Evolutionary conservation across 64 coral and sea anemone genomes (phyloP).

Genomic region (Montipora sp.): DNA sequence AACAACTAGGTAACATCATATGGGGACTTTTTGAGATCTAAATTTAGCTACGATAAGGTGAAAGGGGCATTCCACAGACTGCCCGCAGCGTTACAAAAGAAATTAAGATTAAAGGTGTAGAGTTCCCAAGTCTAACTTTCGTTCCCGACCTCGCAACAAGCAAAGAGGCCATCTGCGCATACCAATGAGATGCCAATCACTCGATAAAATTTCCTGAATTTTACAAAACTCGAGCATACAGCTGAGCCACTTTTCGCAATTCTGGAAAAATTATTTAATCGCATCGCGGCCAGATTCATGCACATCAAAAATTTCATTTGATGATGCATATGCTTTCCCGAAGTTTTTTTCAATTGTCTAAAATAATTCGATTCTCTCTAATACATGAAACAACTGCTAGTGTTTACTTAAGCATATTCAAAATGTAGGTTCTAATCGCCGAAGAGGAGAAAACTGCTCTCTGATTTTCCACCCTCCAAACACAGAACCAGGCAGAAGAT

Average conservation of each 20-base stretch:
- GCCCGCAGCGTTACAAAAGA: not conserved
- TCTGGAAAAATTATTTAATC: not conserved
- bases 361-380: slow-evolving; percentile 35
- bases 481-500: not conserved
- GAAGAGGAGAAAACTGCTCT: slow-evolving; percentile 7
- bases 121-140: not conserved
- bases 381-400: slow-evolving; percentile 31
- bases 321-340: not conserved
- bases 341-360: not conserved
- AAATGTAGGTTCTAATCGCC: slow-evolving; percentile 47
- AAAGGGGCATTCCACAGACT: not conserved
- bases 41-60: not conserved
- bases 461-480: slow-evolving; percentile 21
- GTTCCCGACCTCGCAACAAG: not conserved
- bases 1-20: not conserved
- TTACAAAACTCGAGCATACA: slow-evolving; percentile 4
- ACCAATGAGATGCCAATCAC: slow-evolving; percentile 35
- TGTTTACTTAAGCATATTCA: slow-evolving; percentile 38
- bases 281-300: too few species aligned
- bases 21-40: not conserved
- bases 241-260: not conserved
- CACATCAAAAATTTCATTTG: too few species aligned
- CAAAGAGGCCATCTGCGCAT: slow-evolving; percentile 57
- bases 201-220: slow-evolving; percentile 28
- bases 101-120: not conserved